These are phyloP conservation scores for Blastomussa wellsi DNA, from an alignment of 92 coral and sea anemone species.

Conservation along the genomic window DNA sequence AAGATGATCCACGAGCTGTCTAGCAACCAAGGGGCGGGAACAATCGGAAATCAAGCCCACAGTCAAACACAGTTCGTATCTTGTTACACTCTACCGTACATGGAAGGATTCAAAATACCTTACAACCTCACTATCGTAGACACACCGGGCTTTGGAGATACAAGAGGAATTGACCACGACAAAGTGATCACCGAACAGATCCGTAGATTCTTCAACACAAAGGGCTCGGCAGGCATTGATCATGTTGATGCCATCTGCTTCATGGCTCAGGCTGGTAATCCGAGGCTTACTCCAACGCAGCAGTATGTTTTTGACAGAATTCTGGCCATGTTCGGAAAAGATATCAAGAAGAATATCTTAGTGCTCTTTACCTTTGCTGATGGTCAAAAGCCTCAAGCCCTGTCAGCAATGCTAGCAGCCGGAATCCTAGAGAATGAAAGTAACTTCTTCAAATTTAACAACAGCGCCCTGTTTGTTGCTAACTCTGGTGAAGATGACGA, in stretches of 20 bases:
- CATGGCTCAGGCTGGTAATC: constrained; percentile 47
- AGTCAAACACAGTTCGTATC: constrained; percentile 50
- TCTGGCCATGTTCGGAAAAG: constrained; percentile 58
- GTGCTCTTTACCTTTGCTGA: constrained; percentile 56
- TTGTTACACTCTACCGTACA: constrained; percentile 42
- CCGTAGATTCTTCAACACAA: constrained; percentile 39
- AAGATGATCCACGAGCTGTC: constrained; percentile 53
- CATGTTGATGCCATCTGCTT: constrained; percentile 55
- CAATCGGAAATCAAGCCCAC: constrained; percentile 40
- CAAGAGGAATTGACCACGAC: constrained; percentile 47
- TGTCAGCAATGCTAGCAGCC: constrained; percentile 40
- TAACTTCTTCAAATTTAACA: constrained; percentile 40
- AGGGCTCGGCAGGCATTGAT: constrained; percentile 46
- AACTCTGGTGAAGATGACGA: constrained; percentile 43
- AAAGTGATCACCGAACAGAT: constrained; percentile 36
- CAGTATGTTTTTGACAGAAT: constrained; percentile 54
- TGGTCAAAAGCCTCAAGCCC: constrained; percentile 47
- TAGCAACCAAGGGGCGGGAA: constrained; percentile 35
- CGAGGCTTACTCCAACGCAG: constrained; percentile 53
- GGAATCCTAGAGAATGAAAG: constrained; percentile 26
- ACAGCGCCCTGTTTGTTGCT: constrained; percentile 51
- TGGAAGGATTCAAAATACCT: constrained; percentile 39
- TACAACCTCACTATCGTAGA: constrained; percentile 50
- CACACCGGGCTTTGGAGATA: constrained; percentile 58
- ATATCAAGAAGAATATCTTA: constrained; percentile 46